Conservation (phyloP, 2,113 vertebrate genomes). For the Tretioscincus oriximinensis region DNA sequence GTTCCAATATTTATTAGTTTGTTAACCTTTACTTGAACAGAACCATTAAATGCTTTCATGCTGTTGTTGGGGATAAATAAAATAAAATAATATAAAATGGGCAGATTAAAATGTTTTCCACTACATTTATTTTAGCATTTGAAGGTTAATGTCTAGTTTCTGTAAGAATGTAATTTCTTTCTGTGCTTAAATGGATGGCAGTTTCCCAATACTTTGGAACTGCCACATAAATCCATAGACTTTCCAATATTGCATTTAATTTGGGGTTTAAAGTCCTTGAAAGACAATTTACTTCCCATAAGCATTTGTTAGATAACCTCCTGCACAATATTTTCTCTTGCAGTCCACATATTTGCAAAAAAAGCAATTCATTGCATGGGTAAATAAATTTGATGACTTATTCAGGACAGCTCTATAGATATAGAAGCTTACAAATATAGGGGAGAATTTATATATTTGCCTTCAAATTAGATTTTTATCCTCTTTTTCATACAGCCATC, state of each 20-base stretch:
- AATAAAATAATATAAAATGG: constrained; percentile 42
- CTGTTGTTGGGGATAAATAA: constrained; percentile 39
- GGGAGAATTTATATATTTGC: background rate
- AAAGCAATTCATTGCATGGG: background rate
- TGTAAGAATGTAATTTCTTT: constrained; percentile 52
- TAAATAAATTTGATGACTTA: background rate
- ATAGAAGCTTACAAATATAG: background rate
- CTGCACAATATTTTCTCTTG: constrained; percentile 15
- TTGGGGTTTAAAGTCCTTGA: background rate
- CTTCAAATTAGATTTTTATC: background rate
- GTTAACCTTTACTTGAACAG: constrained; percentile 43
- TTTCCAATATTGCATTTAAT: constrained; percentile 13
- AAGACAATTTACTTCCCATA: constrained; percentile 8
- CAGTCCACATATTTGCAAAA: background rate
- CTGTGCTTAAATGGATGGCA: constrained; percentile 40
- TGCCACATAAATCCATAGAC: constrained; percentile 31
- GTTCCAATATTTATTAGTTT: constrained; percentile 48
- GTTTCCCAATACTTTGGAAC: background rate
- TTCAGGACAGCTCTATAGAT: background rate
- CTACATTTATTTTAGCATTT: constrained; percentile 51
- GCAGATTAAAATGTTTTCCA: constrained; percentile 45
- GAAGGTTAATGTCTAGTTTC: constrained; percentile 47
- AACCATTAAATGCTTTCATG: constrained; percentile 31
- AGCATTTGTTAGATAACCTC: constrained; percentile 8
- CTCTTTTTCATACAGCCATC: background rate